Conservation (phyloP, 2,888 invertebrate genomes). For the Pomacea canaliculata region DNA sequence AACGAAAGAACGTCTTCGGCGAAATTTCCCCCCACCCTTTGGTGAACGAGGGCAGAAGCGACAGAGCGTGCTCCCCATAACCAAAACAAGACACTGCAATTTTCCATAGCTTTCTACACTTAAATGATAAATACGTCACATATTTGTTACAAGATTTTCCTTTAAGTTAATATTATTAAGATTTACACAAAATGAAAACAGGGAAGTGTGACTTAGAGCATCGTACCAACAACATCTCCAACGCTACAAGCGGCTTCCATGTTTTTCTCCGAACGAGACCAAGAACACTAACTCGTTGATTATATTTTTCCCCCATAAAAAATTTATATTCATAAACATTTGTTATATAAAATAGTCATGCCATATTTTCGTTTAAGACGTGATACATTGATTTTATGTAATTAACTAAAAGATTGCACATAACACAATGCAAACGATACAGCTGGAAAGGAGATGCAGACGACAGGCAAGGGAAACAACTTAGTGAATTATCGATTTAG, state of each 20-base stretch:
- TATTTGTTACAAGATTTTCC: not conserved
- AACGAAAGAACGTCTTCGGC: too few relatives aligned
- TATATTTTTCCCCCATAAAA: too few relatives aligned
- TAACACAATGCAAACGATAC: too few relatives aligned
- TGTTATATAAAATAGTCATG: too few relatives aligned
- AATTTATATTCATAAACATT: too few relatives aligned
- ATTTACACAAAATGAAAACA: not conserved
- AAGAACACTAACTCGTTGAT: not conserved
- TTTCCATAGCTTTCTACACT: not conserved
- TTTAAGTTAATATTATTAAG: not conserved
- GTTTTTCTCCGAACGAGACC: not conserved
- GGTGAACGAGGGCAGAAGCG: not conserved
- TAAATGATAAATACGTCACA: not conserved
- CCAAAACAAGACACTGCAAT: constrained; percentile 4
- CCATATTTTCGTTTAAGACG: too few relatives aligned
- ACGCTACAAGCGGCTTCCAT: constrained; percentile 28
- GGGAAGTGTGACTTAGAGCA: not conserved
- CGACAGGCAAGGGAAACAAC: constrained; percentile 13
- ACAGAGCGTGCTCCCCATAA: not conserved
- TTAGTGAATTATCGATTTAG: not conserved
- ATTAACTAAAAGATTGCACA: too few relatives aligned
- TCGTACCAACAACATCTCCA: constrained; percentile 12
- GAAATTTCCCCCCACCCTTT: too few relatives aligned
- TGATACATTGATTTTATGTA: too few relatives aligned
- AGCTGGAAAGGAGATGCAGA: not conserved